Evolutionary conservation across 2,797 vertebrate genomes (phyloP), one percentile per base, ranked within the genome.

Genomic region (Myripristis murdjan): DNA sequence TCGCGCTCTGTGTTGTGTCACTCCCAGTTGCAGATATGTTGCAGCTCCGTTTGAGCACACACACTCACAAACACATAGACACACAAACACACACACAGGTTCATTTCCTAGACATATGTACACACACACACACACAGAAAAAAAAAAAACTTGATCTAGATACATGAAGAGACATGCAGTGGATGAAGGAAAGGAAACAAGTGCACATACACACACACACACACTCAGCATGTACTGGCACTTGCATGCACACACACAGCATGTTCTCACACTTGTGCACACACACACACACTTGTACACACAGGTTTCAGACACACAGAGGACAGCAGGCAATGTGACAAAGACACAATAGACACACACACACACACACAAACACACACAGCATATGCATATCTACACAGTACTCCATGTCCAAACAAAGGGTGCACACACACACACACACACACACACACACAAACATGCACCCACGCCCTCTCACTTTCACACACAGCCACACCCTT

Each of bases 251-350:
- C 64, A 78, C 73, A 15, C 11, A 9, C 85, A 82, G 81, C 79
- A 51, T 20, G 44, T 18, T 22, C 31, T 20, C 20, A 3, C 49
- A 39, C 44, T 22, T 15, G 1, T n/a, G n/a, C n/a, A n/a, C n/a
- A n/a, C 63, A 59, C 61, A 44, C 23, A 63, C 64, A 47, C 59
- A 75, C 26, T 73, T 57, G 53, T 56, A 62, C 46, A 53, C 57
- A 22, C 81, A 83, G 83, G 87, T 86, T 87, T 52, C 64, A 67
- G 71, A 55, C 77, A 64, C 77, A 52, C 53, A 66, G 57, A 74
- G 82, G 77, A 72, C 80, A 90, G 85, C 78, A 81, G 80, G 87
- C 71, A 62, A 72, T 12, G 62, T 85, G 86, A 81, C 79, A 84
- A 80, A 82, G 75, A 83, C 33, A 56, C 51, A 76, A 73, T 51